Base-by-base conservation (phyloP, 2,797 vertebrate genomes). In the Labroides dimidiatus region DNA sequence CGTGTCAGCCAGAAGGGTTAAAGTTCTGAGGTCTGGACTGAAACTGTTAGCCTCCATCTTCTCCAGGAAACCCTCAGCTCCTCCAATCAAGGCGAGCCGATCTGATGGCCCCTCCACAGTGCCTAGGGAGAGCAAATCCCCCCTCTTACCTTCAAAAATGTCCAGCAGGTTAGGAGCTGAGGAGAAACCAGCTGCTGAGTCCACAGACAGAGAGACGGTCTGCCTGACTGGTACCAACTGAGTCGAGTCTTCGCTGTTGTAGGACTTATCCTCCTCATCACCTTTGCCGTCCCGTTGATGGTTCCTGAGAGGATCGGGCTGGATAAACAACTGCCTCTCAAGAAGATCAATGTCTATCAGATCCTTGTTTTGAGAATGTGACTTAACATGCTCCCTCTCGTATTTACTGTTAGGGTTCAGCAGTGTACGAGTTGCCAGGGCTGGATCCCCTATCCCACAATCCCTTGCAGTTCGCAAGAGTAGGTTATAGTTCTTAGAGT, bases 1-100 rank as follows among this genome's bases (percentile, higher is more conserved):
- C 4, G 93, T 84, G 75, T 98, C 95, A 0, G 94, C 96, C 83
- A 99, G 77, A 62, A 99, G 86, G 0, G 96, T 97, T 72, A 99
- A 88, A 0, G 97, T 98, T 79, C 89, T 96, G 73, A 99, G 91
- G 76, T 92, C 90, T 0, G 97, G 96, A 2, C 51, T 63, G 48
- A 95, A 85, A 5, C 88, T 67, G 0, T 94, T 87, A 6, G 92
- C 87, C 0, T 80, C 88, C 96, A 99, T 97, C 75, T 94, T 96
- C 10, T 87, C 89, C 78, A 99, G 83, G 84, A 99, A 94, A 10
- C 96, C 97, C 10, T 93, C 65, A 54, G 93, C 85, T 6, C 93
- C 92, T 14, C 97, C 96, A 24, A 98, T 94, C 75, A 93, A 84
- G 6, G 94, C 93, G 17, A 99, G 93, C 24, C 95, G 91, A 5